phyloP scores from a whole-genome alignment of 2,113 vertebrate genomes.

The Chaenocephalus aceratus region DNA sequence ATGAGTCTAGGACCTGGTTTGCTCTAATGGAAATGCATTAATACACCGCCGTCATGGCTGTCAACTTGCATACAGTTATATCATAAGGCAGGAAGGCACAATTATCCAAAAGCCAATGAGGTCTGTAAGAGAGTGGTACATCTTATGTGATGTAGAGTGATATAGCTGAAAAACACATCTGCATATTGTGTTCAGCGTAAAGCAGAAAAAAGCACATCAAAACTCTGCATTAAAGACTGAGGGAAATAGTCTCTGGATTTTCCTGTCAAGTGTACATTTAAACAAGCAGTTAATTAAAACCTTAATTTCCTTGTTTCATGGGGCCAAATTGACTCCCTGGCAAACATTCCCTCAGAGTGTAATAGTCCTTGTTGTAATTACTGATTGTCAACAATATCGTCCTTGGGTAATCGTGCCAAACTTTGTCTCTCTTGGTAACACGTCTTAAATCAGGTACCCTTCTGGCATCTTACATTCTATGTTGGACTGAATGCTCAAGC shows the following conservation, averaged over 20 bases:
- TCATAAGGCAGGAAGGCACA: conserved; percentile 55
- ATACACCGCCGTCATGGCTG: conserved; percentile 51
- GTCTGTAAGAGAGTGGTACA: conserved; percentile 62
- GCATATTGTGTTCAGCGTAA: conserved; percentile 36
- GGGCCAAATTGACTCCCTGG: conserved; percentile 45
- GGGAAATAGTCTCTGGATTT: conserved; percentile 27
- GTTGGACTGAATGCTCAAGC: conserved; percentile 23
- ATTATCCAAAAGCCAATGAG: conserved; percentile 62
- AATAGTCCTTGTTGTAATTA: conserved; percentile 38
- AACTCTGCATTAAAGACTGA: conserved; percentile 36
- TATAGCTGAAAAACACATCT: conserved; percentile 53
- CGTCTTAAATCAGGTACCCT: conserved; percentile 26
- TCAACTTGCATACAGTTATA: conserved; percentile 59
- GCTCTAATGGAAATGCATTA: conserved; percentile 53
- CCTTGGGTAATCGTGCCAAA: conserved; percentile 29
- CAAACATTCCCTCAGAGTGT: conserved; percentile 38
- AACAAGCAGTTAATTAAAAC: conserved; percentile 45
- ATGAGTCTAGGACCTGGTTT: conserved; percentile 62
- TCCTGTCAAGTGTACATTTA: conserved; percentile 38
- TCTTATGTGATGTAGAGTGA: conserved; percentile 62
- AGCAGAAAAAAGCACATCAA: conserved; percentile 21
- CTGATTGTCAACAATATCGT: conserved; percentile 40
- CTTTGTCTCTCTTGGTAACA: conserved; percentile 29
- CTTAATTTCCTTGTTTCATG: conserved; percentile 34
- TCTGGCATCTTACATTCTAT: conserved; percentile 9